These are phyloP conservation scores for Pecten maximus DNA, from an alignment of 2,888 invertebrate genomes.

Conservation along the genomic window DNA sequence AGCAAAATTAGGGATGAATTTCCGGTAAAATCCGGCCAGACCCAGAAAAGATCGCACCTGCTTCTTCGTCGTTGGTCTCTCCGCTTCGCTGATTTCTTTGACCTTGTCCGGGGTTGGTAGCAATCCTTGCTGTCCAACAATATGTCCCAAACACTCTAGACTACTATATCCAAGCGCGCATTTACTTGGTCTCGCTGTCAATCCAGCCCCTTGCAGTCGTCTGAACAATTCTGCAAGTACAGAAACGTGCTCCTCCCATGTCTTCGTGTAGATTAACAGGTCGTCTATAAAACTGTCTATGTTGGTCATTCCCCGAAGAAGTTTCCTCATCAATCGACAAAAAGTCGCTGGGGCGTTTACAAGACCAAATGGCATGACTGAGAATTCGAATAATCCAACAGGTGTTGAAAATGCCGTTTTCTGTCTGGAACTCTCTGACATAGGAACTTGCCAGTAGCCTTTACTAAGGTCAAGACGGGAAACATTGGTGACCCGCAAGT, in stretches of 20 bases:
- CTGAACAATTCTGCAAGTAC: slow-evolving; percentile 47
- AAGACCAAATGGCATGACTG: no score
- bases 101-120: slow-evolving; percentile 49
- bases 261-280: slow-evolving; percentile 50
- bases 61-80: slow-evolving; percentile 52
- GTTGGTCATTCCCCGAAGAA: slow-evolving; percentile 41
- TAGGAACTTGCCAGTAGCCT: slow-evolving; percentile 43
- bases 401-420: slow-evolving; percentile 40
- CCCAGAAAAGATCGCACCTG: slow-evolving; percentile 57
- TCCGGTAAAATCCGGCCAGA: slow-evolving; percentile 55
- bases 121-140: slow-evolving; percentile 39
- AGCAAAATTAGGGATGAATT: slow-evolving; percentile 58
- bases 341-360: not conserved
- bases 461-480: slow-evolving; percentile 34
- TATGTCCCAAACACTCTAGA: slow-evolving; percentile 50
- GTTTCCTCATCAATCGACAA: slow-evolving; percentile 43
- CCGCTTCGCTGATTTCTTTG: slow-evolving; percentile 43
- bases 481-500: not conserved
- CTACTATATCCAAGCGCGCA: slow-evolving; percentile 43
- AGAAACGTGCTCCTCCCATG: slow-evolving; percentile 55
- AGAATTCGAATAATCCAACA: slow-evolving; percentile 39
- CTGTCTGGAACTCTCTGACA: slow-evolving; percentile 14
- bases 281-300: slow-evolving; percentile 60
- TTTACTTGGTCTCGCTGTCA: slow-evolving; percentile 58
- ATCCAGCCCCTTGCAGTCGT: slow-evolving; percentile 46